Percentiles rank a stretch among this genome's conserved stretches.
phyloP scores from a whole-genome alignment of 2,113 vertebrate species.

The Forbesichthys agassizii region DNA sequence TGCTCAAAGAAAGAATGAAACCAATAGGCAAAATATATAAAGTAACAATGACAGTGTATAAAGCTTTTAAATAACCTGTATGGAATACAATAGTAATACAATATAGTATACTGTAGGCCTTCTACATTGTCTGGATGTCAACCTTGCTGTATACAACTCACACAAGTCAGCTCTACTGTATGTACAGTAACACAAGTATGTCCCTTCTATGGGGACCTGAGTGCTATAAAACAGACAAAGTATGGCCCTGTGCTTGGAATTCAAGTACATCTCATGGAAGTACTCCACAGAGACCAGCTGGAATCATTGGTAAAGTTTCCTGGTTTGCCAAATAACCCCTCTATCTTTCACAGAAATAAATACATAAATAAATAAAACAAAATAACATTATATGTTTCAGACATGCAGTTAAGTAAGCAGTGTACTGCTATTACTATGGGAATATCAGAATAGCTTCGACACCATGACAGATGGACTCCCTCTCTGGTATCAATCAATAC shows the following conservation, averaged over 20 bases:
- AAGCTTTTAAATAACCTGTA: constrained; percentile 15
- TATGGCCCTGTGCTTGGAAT: constrained; percentile 56
- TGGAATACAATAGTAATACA: constrained; percentile 23
- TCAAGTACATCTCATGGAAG: constrained; percentile 57
- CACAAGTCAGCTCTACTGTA: constrained; percentile 34
- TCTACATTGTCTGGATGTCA: constrained; percentile 30
- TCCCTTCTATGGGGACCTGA: constrained; percentile 37
- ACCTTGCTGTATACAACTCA: constrained; percentile 44
- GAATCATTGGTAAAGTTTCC: constrained; percentile 55
- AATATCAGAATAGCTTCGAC: constrained; percentile 1
- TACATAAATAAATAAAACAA: too few relatives aligned
- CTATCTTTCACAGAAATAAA: constrained; percentile 20
- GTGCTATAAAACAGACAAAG: constrained; percentile 44
- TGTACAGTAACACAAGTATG: constrained; percentile 27
- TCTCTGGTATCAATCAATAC: neutral
- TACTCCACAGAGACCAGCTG: constrained; percentile 58
- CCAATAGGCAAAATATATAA: constrained; percentile 1
- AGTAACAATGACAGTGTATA: constrained; percentile 6
- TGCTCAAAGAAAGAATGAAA: neutral
- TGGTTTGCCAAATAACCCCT: constrained; percentile 47
- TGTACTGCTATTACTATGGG: neutral
- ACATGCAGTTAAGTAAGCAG: constrained; percentile 11
- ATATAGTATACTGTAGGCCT: constrained; percentile 17
- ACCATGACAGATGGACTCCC: neutral
- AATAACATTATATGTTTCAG: constrained; percentile 24